These are phyloP conservation scores for Heteronetta atricapilla DNA, from an alignment of 2,113 vertebrate species.

Conservation along the genomic window DNA sequence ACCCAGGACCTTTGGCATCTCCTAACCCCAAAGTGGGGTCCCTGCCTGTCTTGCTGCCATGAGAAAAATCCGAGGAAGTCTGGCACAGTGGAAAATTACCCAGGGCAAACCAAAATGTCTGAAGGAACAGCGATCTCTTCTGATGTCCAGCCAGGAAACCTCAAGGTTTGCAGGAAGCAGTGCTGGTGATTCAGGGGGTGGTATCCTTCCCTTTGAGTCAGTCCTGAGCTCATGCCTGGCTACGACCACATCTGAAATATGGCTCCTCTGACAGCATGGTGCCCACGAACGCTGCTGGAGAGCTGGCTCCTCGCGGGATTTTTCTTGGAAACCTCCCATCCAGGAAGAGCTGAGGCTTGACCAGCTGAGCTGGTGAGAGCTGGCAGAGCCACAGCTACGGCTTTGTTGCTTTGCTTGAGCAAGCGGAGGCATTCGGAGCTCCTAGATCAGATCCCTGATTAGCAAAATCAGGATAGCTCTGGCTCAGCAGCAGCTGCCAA, in stretches of 20 bases:
- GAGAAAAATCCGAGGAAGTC: not conserved
- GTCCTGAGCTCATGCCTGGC: slow-evolving; percentile 3
- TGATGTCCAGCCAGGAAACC: slow-evolving; percentile 52
- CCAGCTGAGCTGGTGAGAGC: not conserved
- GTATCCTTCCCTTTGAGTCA: slow-evolving; percentile 70
- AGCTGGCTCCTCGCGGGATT: not conserved
- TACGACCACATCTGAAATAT: slow-evolving; percentile 69
- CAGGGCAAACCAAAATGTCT: slow-evolving; percentile 5
- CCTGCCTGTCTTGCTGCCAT: not conserved
- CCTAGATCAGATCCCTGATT: not conserved
- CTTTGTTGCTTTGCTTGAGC: slow-evolving; percentile 50
- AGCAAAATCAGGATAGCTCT: not conserved
- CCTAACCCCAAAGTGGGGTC: not conserved
- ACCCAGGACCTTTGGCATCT: not conserved
- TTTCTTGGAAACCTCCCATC: slow-evolving; percentile 58
- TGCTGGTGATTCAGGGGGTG: slow-evolving; percentile 55
- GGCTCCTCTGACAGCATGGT: not conserved
- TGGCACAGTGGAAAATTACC: slow-evolving; percentile 56
- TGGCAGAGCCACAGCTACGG: slow-evolving; percentile 38
- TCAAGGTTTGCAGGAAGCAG: slow-evolving; percentile 46
- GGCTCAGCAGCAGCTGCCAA: not conserved
- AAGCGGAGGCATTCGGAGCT: not conserved
- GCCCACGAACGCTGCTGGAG: not conserved
- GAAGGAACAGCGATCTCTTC: slow-evolving; percentile 37
- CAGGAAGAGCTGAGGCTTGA: slow-evolving; percentile 11